These are phyloP conservation scores for Tetraneura akinire DNA, from an alignment of 1,140 invertebrate species.

Conservation along the genomic window DNA sequence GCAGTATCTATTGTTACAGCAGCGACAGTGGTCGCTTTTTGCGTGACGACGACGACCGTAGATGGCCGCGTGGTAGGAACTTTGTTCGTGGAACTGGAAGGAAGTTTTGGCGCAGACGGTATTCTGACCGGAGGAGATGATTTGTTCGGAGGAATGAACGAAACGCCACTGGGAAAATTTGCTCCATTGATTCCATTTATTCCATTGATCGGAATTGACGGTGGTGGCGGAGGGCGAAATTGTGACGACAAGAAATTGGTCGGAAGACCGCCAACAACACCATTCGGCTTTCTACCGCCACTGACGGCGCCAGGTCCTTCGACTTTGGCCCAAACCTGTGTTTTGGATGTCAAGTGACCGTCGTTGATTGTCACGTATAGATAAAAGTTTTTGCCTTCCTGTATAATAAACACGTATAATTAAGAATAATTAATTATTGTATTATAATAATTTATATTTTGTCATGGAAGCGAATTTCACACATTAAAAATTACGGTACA, in stretches of 20 bases:
- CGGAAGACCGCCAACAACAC: background rate
- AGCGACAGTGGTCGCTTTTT: background rate
- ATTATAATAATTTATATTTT: too few relatives aligned
- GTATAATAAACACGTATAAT: slow-evolving; percentile 56
- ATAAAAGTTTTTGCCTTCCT: slow-evolving; percentile 71
- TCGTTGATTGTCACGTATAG: slow-evolving; percentile 73
- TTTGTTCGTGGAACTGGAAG: background rate
- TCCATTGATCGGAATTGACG: slow-evolving; percentile 14
- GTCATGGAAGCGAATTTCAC: too few relatives aligned
- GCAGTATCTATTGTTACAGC: background rate
- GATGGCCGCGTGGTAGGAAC: background rate
- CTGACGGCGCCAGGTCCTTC: slow-evolving; percentile 57
- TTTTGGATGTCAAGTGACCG: slow-evolving; percentile 68
- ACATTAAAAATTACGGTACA: too few relatives aligned
- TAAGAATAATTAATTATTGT: background rate
- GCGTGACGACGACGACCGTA: background rate
- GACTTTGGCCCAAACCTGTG: slow-evolving; percentile 72
- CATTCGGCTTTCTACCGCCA: background rate
- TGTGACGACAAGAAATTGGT: slow-evolving; percentile 3
- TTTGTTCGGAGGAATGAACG: slow-evolving; percentile 46
- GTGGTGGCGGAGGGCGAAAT: slow-evolving; percentile 10
- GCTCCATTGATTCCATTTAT: too few relatives aligned
- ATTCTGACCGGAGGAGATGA: slow-evolving; percentile 43
- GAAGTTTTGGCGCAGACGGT: background rate
- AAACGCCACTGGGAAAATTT: slow-evolving; percentile 44